Base-by-base conservation (phyloP, 2,888 invertebrate genomes). In the Eupithecia insigniata region DNA sequence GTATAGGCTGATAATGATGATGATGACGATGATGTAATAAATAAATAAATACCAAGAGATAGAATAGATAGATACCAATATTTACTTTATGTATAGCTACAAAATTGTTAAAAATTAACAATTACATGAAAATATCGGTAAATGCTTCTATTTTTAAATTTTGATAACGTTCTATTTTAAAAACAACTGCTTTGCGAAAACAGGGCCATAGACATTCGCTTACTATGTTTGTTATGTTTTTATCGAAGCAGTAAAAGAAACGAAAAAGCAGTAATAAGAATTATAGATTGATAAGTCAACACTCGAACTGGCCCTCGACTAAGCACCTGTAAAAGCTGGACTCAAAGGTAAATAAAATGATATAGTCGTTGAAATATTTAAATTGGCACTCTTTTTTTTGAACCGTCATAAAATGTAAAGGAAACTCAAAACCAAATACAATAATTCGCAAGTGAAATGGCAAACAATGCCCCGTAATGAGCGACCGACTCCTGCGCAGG, bases 401-500 rank as follows among this genome's bases (percentile, higher is more conserved):
- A 55, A 16, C 32, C 30, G 8, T n/a, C 70, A 51, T 73, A 67
- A 70, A 70, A 68, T 62, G n/a, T 34, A 69, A 70, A 61, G 28
- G 66, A 51, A 46, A 69, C 66, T 43, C 64, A 55, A 70, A 43
- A 72, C 46, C 61, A 32, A 43, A 18, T 66, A 62, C 61, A 72
- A 70, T 70, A 34, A 66, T 66, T 67, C 60, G 58, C 55, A 22
- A 65, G 39, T 68, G 66, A 66, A 72, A 69, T 67, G 39, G 22
- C 69, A 43, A 72, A 75, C 75, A 72, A 75, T 70, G 66, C 65
- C 18, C 65, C 43, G 68, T 73, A 74, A 74, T 71, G 73, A 74
- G 68, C 26, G 46, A 55, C 55, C 18, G 36, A 69, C 74, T 68
- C 71, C 51, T 26, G 66, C 69, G 58, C 72, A 60, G 76, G 68